phyloP scores from a whole-genome alignment of 2,113 vertebrate genomes.

The Brienomyrus longianalis region DNA sequence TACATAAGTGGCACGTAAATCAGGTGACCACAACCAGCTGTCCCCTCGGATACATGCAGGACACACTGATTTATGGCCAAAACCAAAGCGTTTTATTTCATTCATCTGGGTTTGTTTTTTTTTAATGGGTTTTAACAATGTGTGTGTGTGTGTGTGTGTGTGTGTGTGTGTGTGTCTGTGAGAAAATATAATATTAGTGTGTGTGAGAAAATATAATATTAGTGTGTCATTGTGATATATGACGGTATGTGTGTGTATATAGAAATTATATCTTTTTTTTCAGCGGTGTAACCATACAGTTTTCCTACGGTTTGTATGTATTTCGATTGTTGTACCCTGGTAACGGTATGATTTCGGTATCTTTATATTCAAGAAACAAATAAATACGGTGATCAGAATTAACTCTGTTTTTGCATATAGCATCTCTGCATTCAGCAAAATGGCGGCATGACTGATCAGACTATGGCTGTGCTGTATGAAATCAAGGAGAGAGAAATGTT shows the following conservation, averaged over 20 bases:
- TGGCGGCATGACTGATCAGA: neutral
- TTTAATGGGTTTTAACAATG: no score
- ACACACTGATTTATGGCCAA: conserved; percentile 34
- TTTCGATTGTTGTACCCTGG: no score
- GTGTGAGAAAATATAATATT: no score
- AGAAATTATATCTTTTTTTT: no score
- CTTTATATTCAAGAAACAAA: neutral
- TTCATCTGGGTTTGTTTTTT: no score
- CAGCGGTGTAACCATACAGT: conserved; percentile 13
- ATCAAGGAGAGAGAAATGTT: neutral
- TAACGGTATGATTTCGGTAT: neutral
- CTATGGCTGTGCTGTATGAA: neutral
- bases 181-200: no score
- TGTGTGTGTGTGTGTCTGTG: no score
- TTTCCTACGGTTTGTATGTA: neutral
- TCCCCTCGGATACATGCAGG: conserved; percentile 43
- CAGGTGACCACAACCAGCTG: conserved; percentile 51
- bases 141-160: no score
- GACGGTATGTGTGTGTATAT: no score
- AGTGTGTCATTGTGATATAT: no score
- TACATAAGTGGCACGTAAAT: conserved; percentile 56
- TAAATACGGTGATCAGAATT: neutral
- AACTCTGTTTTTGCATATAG: no score
- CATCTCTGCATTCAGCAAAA: neutral
- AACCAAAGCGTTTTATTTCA: neutral